A percentile compares a stretch with the other conserved stretches of the same genome.
These are phyloP conservation scores for Nyctibius grandis DNA, from an alignment of 2,797 vertebrate genomes.

Conservation along the genomic window DNA sequence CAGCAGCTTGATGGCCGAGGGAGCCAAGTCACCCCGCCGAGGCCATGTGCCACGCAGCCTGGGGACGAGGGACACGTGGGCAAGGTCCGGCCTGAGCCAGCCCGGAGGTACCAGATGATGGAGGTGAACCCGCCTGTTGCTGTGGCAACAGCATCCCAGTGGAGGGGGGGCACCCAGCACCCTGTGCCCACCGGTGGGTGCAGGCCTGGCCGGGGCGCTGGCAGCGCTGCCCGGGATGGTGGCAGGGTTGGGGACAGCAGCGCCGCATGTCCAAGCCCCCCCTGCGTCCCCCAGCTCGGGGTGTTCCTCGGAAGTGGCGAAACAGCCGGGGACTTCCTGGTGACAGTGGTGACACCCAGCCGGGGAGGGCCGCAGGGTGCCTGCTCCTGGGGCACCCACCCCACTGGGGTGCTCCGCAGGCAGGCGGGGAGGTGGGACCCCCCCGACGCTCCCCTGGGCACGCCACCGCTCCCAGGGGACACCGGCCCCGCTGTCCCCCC, in stretches of 20 bases:
- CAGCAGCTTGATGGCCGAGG: not conserved
- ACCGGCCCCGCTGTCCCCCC: accelerated
- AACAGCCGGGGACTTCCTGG: not conserved
- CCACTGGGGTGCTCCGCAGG: not conserved
- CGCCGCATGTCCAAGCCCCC: not conserved
- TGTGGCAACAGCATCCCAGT: not conserved
- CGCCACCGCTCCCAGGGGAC: accelerated
- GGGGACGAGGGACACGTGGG: not conserved
- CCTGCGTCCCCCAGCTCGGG: not conserved
- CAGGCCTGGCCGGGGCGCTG: accelerated
- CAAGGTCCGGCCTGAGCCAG: not conserved
- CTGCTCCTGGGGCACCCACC: not conserved
- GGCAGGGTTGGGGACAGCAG: not conserved
- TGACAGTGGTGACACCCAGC: not conserved
- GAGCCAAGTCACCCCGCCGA: not conserved
- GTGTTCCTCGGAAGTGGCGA: not conserved
- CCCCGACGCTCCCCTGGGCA: not conserved
- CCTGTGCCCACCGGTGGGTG: not conserved
- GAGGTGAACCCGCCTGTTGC: not conserved
- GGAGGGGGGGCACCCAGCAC: not conserved
- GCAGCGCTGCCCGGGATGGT: not conserved
- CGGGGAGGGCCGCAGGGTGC: not conserved
- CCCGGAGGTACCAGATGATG: not conserved
- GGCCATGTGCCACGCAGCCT: not conserved
- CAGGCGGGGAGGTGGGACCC: not conserved